Evolutionary conservation across 2,888 invertebrate genomes (phyloP), one percentile per base, ranked within the genome.

Genomic region (Crossocerus cetratus): DNA sequence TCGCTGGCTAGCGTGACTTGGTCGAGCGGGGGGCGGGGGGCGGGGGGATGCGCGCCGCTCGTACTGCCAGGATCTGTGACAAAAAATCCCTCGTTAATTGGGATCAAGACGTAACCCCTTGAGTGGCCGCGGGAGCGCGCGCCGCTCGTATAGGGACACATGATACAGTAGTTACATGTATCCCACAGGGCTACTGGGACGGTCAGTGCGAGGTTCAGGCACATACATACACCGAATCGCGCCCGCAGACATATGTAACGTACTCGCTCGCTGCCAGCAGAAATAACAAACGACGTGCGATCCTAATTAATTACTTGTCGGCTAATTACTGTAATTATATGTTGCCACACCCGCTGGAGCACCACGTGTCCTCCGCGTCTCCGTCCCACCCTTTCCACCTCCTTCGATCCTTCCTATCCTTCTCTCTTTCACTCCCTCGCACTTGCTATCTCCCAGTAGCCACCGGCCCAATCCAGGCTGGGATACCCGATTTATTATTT

Each of bases 271-370:
- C 65, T 76, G 74, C 74, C 76, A 69, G 71, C 78, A 81, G 84
- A 86, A 87, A 83, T 87, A 87, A 87, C 85, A 82, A 86, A 89
- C 83, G 83, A 86, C 84, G 84, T 87, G 87, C 84, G 78, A 85
- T 84, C 82, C 82, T 85, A 87, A 89, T 88, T 89, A 88, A 88
- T 88, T 86, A 84, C 84, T 75, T 78, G 83, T 76, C 76, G 79
- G 82, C 83, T 87, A 86, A 86, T 87, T 86, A 85, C 86, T 74
- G 81, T 87, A 85, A 88, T 86, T 86, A 86, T 83, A 85, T 80
- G 81, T 85, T 82, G 83, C 81, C 85, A 84, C 86, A 83, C 84
- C 84, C 82, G 79, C 68, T 54, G 66, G 74, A 65, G 56, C 44
- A 67, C 65, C 58, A 32, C 32, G 32, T 32, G 32, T 32, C 63